phyloP scores from a whole-genome alignment of 2,888 invertebrate species.

The Melieria picta region DNA sequence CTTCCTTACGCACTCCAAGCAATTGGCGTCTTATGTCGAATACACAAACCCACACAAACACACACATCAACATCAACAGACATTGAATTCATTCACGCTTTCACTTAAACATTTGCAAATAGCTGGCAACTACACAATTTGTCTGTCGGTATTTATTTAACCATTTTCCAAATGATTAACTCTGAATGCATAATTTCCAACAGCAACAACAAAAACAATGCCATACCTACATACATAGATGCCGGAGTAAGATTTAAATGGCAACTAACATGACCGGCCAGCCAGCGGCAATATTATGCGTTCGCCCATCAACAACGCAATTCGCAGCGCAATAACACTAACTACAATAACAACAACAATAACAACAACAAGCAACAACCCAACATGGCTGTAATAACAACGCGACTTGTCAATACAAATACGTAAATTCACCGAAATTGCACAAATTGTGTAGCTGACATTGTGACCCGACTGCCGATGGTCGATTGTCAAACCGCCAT shows the following conservation, averaged over 20 bases:
- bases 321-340: neutral
- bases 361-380: constrained; percentile 17
- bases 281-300: neutral
- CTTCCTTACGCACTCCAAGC: too few species aligned
- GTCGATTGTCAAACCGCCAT: neutral
- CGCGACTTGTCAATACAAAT: neutral
- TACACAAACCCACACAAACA: too few species aligned
- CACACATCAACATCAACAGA: too few species aligned
- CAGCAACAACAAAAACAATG: constrained; percentile 13
- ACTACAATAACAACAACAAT: constrained; percentile 1
- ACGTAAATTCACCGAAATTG: constrained; percentile 5
- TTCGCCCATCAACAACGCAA: constrained; percentile 13
- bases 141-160: constrained; percentile 27
- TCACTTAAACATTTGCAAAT: too few species aligned
- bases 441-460: constrained; percentile 5
- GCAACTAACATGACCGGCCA: too few species aligned
- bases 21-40: too few species aligned
- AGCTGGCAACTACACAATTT: too few species aligned
- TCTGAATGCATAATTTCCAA: constrained; percentile 39
- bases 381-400: neutral
- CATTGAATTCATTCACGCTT: too few species aligned
- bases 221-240: neutral
- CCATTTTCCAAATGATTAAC: constrained; percentile 42
- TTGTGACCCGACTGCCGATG: neutral
- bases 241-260: too few species aligned